Base-by-base conservation (phyloP, 2,888 invertebrate species). In the Phragmatobia fuliginosa region DNA sequence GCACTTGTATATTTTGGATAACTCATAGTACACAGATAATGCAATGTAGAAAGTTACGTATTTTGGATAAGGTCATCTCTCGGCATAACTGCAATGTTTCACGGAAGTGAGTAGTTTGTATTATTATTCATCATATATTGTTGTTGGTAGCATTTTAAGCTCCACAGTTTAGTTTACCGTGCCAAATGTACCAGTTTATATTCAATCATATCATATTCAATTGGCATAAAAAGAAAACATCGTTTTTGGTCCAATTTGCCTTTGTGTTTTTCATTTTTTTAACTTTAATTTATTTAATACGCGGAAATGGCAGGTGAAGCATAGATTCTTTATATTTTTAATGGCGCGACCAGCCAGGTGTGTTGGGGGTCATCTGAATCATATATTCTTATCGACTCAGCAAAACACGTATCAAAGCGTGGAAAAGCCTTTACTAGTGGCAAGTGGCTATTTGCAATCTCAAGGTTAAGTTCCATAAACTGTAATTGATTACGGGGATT, bases 321-420 rank as follows among this genome's bases (percentile, higher is more conserved):
- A 52, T 25, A 25, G 28, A 38, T 56, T 58, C 56, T 45, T 60
- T 64, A 21, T 77, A 71, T 75, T 75, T 77, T 77, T 66, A 68
- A 68, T 60, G 66, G 62, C 67, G 79, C 28, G 76, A 78, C 61
- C 18, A 28, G 14, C n/a, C 80, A 80, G 70, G 64, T 79, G 79
- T 62, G 11, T 21, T 64, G 49, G 21, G 16, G 75, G 73, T 31
- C 68, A 45, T 11, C 7, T 36, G 10, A 58, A 32, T 63, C 59
- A 60, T 60, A 56, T 36, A 36, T 66, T 71, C 70, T 62, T 63
- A 56, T 63, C n/a, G 62, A 68, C 63, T 52, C 14, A 7, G n/a
- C 8, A 52, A 49, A 67, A 67, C 28, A 64, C 41, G 28, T 32
- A 62, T 1, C 10, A 52, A n/a, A n/a, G 33, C 32, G 16, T 32